Percentiles rank a stretch among this genome's conserved stretches.
Evolutionary conservation across 2,113 vertebrate genomes (phyloP).

Genomic region (Podilymbus podiceps): DNA sequence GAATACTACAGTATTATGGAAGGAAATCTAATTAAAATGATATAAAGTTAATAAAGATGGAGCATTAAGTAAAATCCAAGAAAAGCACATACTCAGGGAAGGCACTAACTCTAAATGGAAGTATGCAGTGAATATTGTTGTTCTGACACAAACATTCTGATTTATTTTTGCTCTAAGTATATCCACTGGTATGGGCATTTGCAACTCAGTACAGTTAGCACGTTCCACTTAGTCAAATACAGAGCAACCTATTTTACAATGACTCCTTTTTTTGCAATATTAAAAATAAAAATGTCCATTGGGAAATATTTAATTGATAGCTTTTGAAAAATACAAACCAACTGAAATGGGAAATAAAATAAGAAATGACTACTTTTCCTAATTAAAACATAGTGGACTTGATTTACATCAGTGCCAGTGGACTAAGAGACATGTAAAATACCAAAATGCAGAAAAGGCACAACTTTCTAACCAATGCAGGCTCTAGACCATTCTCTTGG

Average conservation of each 20-base stretch:
- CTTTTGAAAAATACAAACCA: slow-evolving; percentile 31
- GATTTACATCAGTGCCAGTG: not conserved
- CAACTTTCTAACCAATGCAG: accelerated
- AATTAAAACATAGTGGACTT: not conserved
- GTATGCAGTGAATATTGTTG: not conserved
- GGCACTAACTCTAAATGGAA: not conserved
- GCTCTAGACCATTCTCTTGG: not conserved
- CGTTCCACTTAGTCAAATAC: not conserved
- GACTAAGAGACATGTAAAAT: not conserved
- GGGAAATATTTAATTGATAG: slow-evolving; percentile 51
- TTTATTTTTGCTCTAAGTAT: not conserved
- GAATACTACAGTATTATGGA: not conserved
- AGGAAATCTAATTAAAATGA: slow-evolving; percentile 52
- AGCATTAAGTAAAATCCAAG: slow-evolving; percentile 16
- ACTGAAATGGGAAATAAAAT: slow-evolving; percentile 39
- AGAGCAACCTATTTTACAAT: not conserved
- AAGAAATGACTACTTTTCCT: slow-evolving; percentile 18
- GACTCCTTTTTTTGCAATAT: not conserved
- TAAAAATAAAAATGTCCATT: not conserved
- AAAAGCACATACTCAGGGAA: not conserved
- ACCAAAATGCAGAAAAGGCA: not conserved
- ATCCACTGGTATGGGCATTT: not conserved
- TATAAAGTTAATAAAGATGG: slow-evolving; percentile 22
- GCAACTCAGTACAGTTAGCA: not conserved
- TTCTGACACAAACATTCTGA: not conserved